Conservation (phyloP, 2,113 vertebrate species). For the Gasterosteus nipponicus region DNA sequence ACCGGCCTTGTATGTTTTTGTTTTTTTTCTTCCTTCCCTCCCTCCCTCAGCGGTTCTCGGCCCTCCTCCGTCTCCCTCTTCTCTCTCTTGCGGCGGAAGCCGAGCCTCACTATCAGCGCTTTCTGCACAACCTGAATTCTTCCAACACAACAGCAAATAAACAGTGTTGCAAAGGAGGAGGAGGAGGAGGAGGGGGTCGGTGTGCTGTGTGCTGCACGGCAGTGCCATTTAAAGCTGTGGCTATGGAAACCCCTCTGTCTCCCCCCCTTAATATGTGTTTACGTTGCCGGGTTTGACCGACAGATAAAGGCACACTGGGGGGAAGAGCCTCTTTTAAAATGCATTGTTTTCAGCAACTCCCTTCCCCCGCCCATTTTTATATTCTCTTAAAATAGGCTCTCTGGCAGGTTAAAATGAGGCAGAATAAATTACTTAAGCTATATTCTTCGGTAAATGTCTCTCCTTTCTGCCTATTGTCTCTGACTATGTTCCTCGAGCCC, state of each 20-base stretch:
- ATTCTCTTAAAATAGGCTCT: constrained; percentile 69
- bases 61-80: constrained; percentile 65
- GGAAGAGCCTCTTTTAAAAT: constrained; percentile 69
- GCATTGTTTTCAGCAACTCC: constrained; percentile 68
- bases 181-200: neutral
- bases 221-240: constrained; percentile 66
- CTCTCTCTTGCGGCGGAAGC: constrained; percentile 63
- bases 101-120: constrained; percentile 48
- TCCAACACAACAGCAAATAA: constrained; percentile 65
- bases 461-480: constrained; percentile 60
- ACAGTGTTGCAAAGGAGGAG: constrained; percentile 21
- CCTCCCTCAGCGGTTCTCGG: constrained; percentile 62
- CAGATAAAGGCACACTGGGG: constrained; percentile 70
- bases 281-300: constrained; percentile 68
- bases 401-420: constrained; percentile 59
- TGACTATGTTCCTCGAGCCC: constrained; percentile 54
- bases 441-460: constrained; percentile 56
- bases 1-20: constrained; percentile 75
- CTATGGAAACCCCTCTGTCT: constrained; percentile 72
- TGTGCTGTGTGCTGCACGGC: constrained; percentile 36
- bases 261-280: constrained; percentile 65
- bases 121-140: constrained; percentile 56
- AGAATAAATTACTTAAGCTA: constrained; percentile 65
- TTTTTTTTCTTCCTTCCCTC: neutral
- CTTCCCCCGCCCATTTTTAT: constrained; percentile 43